phyloP scores from a whole-genome alignment of 2,888 invertebrate genomes.

The Rhagium mordax region DNA sequence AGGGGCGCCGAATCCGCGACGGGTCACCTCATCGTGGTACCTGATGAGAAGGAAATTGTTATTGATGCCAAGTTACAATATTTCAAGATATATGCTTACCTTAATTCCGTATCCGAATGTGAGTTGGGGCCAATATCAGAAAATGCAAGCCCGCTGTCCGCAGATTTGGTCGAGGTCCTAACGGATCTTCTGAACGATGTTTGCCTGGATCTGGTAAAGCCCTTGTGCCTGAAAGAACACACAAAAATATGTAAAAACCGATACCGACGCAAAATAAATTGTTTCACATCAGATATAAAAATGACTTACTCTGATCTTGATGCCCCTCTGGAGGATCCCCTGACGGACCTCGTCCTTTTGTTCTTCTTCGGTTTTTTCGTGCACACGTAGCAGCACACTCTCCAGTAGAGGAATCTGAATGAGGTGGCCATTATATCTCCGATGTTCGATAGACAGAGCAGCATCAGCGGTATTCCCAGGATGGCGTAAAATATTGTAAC shows the following conservation, averaged over 20 bases:
- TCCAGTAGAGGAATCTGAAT: conserved; percentile 95
- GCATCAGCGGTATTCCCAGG: conserved; percentile 94
- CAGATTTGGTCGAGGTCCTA: conserved; percentile 75
- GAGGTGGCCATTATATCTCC: conserved; percentile 96
- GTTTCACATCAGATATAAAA: no score
- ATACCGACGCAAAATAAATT: no score
- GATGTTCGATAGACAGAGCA: conserved; percentile 93
- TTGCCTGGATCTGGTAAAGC: conserved; percentile 69
- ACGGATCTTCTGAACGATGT: conserved; percentile 74
- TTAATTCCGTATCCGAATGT: conserved; percentile 83
- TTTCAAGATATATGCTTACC: no score
- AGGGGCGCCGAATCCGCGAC: conserved; percentile 57
- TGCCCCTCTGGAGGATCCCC: conserved; percentile 40
- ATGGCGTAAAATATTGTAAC: conserved; percentile 97
- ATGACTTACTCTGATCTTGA: conserved; percentile 43
- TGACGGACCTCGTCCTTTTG: conserved; percentile 68
- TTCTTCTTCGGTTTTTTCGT: conserved; percentile 82
- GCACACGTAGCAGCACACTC: conserved; percentile 92
- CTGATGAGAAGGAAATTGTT: no score
- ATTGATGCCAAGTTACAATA: no score
- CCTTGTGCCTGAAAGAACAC: conserved; percentile 54
- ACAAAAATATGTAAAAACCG: not conserved
- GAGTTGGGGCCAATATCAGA: conserved; percentile 76
- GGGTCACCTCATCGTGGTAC: conserved; percentile 63
- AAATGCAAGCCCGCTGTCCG: conserved; percentile 76